A percentile compares a stretch with the other conserved stretches of the same genome.
phyloP scores from a whole-genome alignment of 2,113 vertebrate genomes.

The Urocynchramus pylzowi region DNA sequence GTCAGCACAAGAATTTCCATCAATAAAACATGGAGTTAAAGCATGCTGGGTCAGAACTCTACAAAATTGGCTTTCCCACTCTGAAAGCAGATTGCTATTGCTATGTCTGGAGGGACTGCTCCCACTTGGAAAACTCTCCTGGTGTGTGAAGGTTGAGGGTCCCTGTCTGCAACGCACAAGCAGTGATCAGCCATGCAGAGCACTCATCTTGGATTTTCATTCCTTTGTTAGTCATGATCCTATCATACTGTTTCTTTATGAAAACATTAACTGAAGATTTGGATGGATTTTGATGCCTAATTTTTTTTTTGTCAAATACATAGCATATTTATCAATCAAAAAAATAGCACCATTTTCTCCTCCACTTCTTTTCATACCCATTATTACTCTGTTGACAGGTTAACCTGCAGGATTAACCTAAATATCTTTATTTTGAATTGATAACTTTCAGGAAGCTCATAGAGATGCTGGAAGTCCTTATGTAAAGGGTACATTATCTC shows the following conservation, averaged over 20 bases:
- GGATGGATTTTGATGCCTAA: not conserved
- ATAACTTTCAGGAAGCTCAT: not conserved
- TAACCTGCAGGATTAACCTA: not conserved
- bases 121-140: not conserved
- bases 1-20: not conserved
- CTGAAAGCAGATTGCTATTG: not conserved
- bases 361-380: not conserved
- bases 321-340: not conserved
- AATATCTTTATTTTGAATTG: not conserved
- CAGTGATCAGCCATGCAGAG: not conserved
- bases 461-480: not conserved
- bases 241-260: not conserved
- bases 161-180: accelerated
- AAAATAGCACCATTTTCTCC: not conserved
- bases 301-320: not conserved
- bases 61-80: not conserved
- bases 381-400: not conserved
- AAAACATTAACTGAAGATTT: not conserved
- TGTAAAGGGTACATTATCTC: not conserved
- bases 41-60: not conserved
- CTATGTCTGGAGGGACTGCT: not conserved
- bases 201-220: not conserved
- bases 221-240: not conserved
- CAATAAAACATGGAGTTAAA: not conserved
- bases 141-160: not conserved